A percentile compares a stretch with the other conserved stretches of the same genome.
Evolutionary conservation across 1,140 invertebrate genomes (phyloP).

Genomic region (Drosophila asahinai): DNA sequence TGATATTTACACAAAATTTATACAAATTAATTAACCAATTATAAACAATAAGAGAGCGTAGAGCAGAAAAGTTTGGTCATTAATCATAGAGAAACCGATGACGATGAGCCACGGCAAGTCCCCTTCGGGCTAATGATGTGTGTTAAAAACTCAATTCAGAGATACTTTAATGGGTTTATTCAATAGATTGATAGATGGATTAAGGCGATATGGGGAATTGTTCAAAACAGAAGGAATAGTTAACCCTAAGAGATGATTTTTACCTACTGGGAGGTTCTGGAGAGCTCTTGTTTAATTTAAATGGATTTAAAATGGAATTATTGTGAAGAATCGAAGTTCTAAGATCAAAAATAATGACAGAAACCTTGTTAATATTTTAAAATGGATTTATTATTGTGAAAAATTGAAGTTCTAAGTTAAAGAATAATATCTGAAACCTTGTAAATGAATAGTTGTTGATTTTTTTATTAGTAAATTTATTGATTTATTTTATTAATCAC

Average conservation of each 20-base stretch:
- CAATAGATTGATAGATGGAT: conserved; percentile 25
- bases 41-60: conserved; percentile 28
- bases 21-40: conserved; percentile 66
- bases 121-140: conserved; percentile 39
- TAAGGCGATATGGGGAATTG: conserved; percentile 15
- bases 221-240: not conserved
- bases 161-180: conserved; percentile 19
- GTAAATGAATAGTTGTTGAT: too few species aligned
- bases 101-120: conserved; percentile 1
- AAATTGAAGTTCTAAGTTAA: too few species aligned
- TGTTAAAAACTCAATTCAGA: conserved; percentile 32
- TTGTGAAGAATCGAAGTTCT: too few species aligned
- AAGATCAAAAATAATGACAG: too few species aligned
- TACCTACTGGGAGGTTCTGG: too few species aligned
- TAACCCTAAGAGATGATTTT: not conserved
- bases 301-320: too few species aligned
- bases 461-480: too few species aligned
- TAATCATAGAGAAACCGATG: conserved; percentile 42
- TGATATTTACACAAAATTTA: conserved; percentile 58
- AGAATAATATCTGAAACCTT: too few species aligned
- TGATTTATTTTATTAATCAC: too few species aligned
- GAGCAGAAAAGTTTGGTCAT: conserved; percentile 32
- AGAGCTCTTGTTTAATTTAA: too few species aligned
- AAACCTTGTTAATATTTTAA: too few species aligned
- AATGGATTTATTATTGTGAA: too few species aligned